Base-by-base conservation (phyloP, 23 tunicate species). In the Oikopleura albicans region DNA sequence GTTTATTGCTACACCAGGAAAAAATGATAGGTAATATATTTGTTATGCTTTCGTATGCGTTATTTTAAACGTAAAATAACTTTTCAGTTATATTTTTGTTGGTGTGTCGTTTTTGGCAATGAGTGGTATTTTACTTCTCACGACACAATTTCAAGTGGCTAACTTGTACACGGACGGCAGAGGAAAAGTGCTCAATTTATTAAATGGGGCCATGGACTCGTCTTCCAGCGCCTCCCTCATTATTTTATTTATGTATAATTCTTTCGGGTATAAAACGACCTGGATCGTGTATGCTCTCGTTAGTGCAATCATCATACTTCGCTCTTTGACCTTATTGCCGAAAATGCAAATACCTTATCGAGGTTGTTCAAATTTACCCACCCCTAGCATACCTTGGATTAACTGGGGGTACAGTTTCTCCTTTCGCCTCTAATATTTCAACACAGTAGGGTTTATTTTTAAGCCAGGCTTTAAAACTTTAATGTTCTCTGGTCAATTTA, bases 161-260 rank as follows among this genome's bases (percentile, higher is more conserved):
- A 71, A 71, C 37, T 31, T 12, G 37, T 71, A 71, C 79, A 29
- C 27, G 2, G 79, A 4, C 31, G 79, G 34, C 37, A 34, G 79
- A 2, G 79, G 79, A 34, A 16, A 29, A 71, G 79, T 71, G 28
- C 79, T 71, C 33, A 12, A 29, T 29, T 16, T 71, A 12, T 71
- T 71, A 34, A 71, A 71, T 71, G 79, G 79, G 28, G 79, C 79
- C 27, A 71, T 71, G 79, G 79, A 71, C 31, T 71, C 79, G 31
- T 12, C 34, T 29, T 71, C 79, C 2, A 12, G 79, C 79, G 28
- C 79, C 4, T 34, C 79, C 37, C 79, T 71, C 4, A 4, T 71
- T 29, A 22, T 71, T 2, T 29, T 16, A 4, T 12, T 29, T 2
- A 71, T 71, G 4, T 71, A 71, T 29, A 16, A 27, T 4, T 16